phyloP scores from a whole-genome alignment of 1,140 invertebrate species.

The Bombus superbus region DNA sequence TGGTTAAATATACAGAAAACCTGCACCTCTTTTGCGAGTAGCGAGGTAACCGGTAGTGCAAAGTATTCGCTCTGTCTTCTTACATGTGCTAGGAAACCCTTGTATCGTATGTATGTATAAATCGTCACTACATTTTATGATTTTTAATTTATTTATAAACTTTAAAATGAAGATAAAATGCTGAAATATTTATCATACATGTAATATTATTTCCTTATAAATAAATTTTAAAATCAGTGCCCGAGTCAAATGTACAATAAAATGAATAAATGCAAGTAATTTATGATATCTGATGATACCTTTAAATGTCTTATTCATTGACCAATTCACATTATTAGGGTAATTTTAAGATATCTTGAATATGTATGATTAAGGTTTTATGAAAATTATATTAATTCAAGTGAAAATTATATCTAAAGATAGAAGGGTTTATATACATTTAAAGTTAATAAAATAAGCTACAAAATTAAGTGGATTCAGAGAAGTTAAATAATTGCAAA shows the following conservation, averaged over 20 bases:
- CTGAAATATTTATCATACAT: background rate
- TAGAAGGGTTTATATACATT: background rate
- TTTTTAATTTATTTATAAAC: background rate
- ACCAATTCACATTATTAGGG: background rate
- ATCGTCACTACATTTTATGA: background rate
- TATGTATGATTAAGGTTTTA: background rate
- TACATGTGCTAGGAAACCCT: background rate
- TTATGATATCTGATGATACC: background rate
- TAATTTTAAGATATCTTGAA: background rate
- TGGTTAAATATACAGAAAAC: background rate
- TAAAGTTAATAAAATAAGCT: background rate
- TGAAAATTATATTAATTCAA: background rate
- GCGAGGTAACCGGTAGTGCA: conserved; percentile 6
- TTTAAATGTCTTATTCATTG: too few species aligned
- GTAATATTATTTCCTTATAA: background rate
- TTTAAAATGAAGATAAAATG: background rate
- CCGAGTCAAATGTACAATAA: background rate
- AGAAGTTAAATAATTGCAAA: background rate
- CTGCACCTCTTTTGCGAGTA: conserved; percentile 3
- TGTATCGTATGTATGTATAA: background rate
- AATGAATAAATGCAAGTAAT: background rate
- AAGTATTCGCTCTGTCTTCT: conserved; percentile 15
- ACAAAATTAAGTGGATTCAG: background rate
- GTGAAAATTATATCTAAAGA: background rate
- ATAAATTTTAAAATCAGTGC: background rate